Percentiles rank a stretch among this genome's conserved stretches.
These are phyloP conservation scores for Nymphicus hollandicus DNA, from an alignment of 2,113 vertebrate species.

Conservation along the genomic window DNA sequence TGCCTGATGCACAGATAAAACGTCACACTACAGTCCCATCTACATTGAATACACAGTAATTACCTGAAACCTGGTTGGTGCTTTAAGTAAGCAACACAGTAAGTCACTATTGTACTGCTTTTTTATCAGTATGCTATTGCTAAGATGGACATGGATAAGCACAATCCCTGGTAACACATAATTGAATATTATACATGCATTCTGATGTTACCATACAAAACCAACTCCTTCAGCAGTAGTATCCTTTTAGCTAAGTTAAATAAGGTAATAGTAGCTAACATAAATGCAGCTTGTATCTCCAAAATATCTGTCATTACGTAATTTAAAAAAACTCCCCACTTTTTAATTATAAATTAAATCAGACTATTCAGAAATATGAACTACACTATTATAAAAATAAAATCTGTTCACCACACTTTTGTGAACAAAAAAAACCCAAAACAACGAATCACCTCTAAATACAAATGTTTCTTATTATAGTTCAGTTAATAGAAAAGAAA, in stretches of 20 bases:
- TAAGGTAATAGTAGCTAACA: background rate
- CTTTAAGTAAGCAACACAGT: background rate
- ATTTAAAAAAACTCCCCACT: background rate
- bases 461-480: background rate
- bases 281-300: background rate
- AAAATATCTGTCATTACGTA: background rate
- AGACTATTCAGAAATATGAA: background rate
- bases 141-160: background rate
- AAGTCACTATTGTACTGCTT: background rate
- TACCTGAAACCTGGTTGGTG: background rate
- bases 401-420: background rate
- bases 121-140: background rate
- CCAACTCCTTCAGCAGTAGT: background rate
- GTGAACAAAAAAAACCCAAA: background rate
- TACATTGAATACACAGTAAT: background rate
- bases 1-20: background rate
- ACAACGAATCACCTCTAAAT: background rate
- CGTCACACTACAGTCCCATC: background rate
- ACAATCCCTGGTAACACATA: background rate
- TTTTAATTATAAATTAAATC: background rate
- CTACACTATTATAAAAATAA: background rate
- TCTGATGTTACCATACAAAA: background rate
- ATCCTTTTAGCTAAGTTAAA: background rate
- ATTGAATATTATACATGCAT: background rate
- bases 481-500: background rate